Conservation (phyloP, 2,797 vertebrate genomes). For the Helostoma temminkii region DNA sequence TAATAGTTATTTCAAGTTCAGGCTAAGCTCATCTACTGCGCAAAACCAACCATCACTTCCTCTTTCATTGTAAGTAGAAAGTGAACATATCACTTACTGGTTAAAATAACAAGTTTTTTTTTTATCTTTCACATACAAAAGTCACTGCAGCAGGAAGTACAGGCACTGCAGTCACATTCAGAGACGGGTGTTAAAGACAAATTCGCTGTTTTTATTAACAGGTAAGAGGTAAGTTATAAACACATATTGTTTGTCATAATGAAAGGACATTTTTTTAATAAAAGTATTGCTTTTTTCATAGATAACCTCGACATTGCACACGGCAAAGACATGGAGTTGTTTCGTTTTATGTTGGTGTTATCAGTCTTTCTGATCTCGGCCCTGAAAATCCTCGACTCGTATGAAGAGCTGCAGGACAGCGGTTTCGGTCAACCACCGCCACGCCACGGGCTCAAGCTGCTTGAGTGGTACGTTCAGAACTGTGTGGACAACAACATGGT, state of each 20-base stretch:
- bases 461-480: constrained; percentile 75
- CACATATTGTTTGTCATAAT: neutral
- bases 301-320: constrained; percentile 13
- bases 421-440: constrained; percentile 77
- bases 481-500: constrained; percentile 83
- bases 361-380: constrained; percentile 33
- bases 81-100: neutral
- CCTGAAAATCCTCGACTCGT: constrained; percentile 68
- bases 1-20: neutral
- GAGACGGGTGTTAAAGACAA: neutral
- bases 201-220: neutral
- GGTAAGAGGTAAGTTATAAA: constrained; percentile 35
- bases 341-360: constrained; percentile 30
- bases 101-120: neutral
- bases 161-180: neutral
- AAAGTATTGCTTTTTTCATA: constrained; percentile 3
- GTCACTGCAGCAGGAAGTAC: neutral
- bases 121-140: constrained; percentile 11
- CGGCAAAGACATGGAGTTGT: neutral
- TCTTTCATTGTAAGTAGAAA: constrained; percentile 46
- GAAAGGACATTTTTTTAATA: neutral
- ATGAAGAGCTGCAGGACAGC: constrained; percentile 66
- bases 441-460: constrained; percentile 73
- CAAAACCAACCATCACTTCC: constrained; percentile 32
- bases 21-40: constrained; percentile 13